These are phyloP conservation scores for Columba janthina DNA, from an alignment of 2,113 vertebrate genomes.

Conservation along the genomic window DNA sequence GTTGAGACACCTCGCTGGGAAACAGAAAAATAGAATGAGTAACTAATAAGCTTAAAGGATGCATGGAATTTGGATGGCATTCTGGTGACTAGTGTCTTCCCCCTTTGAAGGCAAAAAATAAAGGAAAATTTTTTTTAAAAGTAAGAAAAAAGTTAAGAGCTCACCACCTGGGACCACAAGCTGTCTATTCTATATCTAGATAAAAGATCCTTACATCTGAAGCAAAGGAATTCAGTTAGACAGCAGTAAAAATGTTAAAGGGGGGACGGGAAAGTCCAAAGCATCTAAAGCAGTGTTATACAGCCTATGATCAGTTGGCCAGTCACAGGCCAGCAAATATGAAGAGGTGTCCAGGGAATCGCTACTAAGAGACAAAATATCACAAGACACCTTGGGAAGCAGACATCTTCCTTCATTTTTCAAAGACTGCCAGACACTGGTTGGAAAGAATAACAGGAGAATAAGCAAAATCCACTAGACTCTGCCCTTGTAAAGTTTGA, in stretches of 20 bases:
- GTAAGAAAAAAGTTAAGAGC: background rate
- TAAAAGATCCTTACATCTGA: background rate
- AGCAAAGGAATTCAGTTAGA: background rate
- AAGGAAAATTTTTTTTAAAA: background rate
- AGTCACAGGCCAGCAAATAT: background rate
- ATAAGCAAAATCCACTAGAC: background rate
- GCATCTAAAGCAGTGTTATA: background rate
- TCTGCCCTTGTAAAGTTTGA: background rate
- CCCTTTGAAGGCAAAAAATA: background rate
- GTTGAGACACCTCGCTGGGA: background rate
- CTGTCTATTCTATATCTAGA: background rate
- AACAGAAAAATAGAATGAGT: background rate
- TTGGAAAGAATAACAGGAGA: background rate
- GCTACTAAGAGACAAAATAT: background rate
- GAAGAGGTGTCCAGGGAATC: background rate
- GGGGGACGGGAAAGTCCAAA: background rate
- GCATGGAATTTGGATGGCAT: background rate
- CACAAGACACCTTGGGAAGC: accelerated
- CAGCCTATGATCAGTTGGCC: background rate
- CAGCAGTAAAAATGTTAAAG: background rate
- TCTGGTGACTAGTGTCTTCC: background rate
- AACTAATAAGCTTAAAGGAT: background rate
- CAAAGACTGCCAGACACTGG: background rate
- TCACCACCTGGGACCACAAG: accelerated
- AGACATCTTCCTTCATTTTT: background rate